Conservation (phyloP, 2,888 invertebrate genomes). For the Ceratothoa steindachneri region DNA sequence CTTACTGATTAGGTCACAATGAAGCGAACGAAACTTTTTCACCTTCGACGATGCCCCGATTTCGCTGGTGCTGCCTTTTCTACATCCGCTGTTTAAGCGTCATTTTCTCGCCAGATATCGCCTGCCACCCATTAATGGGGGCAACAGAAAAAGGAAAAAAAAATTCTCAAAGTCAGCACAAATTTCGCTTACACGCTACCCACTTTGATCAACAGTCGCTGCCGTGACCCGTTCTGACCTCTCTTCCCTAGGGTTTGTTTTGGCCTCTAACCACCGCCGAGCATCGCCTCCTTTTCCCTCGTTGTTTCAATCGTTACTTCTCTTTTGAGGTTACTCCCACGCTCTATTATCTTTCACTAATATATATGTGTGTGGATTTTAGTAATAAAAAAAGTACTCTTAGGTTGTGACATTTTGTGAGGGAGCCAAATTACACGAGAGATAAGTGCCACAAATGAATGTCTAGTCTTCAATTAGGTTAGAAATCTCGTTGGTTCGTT, state of each 20-base stretch:
- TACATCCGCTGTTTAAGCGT: background rate
- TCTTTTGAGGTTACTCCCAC: background rate
- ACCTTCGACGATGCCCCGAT: conserved; percentile 27
- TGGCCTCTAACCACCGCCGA: too few relatives aligned
- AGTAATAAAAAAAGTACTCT: background rate
- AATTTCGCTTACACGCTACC: background rate
- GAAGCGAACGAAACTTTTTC: background rate
- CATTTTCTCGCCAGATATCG: too few relatives aligned
- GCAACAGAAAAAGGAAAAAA: conserved; percentile 1
- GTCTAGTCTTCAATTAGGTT: background rate
- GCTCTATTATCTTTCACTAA: background rate
- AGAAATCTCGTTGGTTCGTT: background rate
- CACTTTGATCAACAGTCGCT: background rate
- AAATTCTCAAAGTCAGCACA: conserved; percentile 10
- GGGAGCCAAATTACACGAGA: background rate
- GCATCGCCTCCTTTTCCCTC: background rate
- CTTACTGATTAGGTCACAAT: background rate
- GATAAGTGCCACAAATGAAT: background rate
- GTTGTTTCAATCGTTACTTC: background rate
- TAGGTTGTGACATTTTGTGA: background rate
- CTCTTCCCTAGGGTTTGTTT: too few relatives aligned
- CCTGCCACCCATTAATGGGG: background rate
- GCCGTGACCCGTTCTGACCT: too few relatives aligned
- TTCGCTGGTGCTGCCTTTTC: conserved; percentile 13
- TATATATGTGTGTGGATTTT: background rate